These are phyloP conservation scores for Agrochola lota DNA, from an alignment of 2,888 invertebrate genomes.

Conservation along the genomic window DNA sequence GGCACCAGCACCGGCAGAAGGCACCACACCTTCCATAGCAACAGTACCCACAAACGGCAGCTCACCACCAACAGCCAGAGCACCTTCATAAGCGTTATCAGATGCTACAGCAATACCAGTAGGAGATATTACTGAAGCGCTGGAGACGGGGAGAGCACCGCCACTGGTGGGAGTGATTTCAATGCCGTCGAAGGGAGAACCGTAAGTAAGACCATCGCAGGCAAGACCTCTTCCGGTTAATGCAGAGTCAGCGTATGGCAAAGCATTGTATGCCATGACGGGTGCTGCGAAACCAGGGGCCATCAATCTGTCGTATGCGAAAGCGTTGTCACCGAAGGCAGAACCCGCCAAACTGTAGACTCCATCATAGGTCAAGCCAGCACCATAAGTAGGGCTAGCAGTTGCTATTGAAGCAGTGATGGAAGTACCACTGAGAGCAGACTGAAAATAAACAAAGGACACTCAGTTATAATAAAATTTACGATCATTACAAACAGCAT, in stretches of 20 bases:
- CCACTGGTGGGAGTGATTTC: constrained; percentile 49
- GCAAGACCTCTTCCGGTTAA: background rate
- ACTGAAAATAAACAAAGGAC: constrained; percentile 23
- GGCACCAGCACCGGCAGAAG: constrained; percentile 73
- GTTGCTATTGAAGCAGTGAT: constrained; percentile 30
- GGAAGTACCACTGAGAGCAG: constrained; percentile 42
- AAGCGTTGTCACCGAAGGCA: constrained; percentile 5
- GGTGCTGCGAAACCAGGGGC: constrained; percentile 10
- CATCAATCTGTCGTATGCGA: constrained; percentile 17
- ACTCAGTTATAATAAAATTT: background rate
- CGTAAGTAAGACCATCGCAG: background rate
- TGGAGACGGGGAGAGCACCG: constrained; percentile 48
- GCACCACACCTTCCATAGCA: constrained; percentile 73
- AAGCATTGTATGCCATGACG: background rate
- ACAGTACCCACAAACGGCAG: constrained; percentile 75
- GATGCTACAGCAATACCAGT: too few relatives aligned
- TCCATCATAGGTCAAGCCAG: constrained; percentile 11
- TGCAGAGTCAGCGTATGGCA: constrained; percentile 1
- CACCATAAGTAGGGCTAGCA: background rate
- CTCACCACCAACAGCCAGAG: constrained; percentile 68
- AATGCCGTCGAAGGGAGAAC: background rate
- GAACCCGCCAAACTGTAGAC: constrained; percentile 5
- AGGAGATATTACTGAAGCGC: constrained; percentile 44
- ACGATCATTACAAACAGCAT: too few relatives aligned
- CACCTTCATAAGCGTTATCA: constrained; percentile 62